phyloP scores from a whole-genome alignment of 2,113 vertebrate genomes.

The Trichomycterus rosablanca region DNA sequence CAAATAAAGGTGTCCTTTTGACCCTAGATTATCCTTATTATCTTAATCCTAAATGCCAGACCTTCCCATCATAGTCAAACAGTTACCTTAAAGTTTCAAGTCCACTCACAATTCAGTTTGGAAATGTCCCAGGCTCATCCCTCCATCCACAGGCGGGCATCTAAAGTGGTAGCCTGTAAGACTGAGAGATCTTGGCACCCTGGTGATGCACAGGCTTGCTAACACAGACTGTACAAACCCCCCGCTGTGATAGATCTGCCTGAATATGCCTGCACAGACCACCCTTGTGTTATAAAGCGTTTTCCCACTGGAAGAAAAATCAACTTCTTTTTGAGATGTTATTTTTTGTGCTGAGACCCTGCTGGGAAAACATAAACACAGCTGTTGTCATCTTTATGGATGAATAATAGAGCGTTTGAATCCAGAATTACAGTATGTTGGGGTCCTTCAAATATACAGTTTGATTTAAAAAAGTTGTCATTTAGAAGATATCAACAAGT shows the following conservation, averaged over 20 bases:
- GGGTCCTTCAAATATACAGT: too few species aligned
- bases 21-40: too few species aligned
- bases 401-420: slow-evolving; percentile 8
- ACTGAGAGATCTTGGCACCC: slow-evolving; percentile 33
- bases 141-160: slow-evolving; percentile 33
- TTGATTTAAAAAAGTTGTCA: too few species aligned
- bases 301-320: background rate
- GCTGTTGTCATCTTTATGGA: slow-evolving; percentile 26
- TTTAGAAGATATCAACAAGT: too few species aligned
- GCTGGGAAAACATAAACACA: slow-evolving; percentile 23
- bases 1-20: too few species aligned
- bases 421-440: background rate
- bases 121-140: slow-evolving; percentile 11
- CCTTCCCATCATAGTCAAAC: too few species aligned
- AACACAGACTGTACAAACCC: slow-evolving; percentile 39
- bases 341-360: slow-evolving; percentile 1
- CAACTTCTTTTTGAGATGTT: background rate
- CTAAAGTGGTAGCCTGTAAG: background rate
- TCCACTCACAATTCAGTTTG: background rate
- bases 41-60: too few species aligned
- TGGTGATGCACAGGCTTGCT: slow-evolving; percentile 26
- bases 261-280: slow-evolving; percentile 16
- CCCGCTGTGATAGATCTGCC: slow-evolving; percentile 22
- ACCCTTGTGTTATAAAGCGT: slow-evolving; percentile 8
- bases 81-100: too few species aligned